Evolutionary conservation across 2,113 vertebrate genomes (phyloP).

Genomic region (Cygnus buccinator): DNA sequence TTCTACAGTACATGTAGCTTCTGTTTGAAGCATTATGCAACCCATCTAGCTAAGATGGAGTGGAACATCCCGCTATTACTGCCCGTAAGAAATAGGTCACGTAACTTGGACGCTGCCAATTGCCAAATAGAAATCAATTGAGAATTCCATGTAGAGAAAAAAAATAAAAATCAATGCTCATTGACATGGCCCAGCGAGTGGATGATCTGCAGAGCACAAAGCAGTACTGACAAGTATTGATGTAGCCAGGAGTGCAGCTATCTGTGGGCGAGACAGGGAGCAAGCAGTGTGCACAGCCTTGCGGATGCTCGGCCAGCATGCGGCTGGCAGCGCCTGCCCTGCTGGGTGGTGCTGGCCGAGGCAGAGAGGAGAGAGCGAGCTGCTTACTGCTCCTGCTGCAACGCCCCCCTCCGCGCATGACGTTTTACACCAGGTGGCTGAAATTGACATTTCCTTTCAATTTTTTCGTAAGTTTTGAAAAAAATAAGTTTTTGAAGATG

Average conservation of each 20-base stretch:
- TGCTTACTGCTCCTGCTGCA: not conserved
- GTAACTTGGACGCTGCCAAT: not conserved
- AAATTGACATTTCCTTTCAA: not conserved
- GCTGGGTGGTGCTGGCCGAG: not conserved
- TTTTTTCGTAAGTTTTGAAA: not conserved
- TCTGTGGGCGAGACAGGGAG: not conserved
- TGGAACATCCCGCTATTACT: not conserved
- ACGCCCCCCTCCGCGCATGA: not conserved
- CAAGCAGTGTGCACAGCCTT: not conserved
- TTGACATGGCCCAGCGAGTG: not conserved
- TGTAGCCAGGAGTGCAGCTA: rapidly evolving
- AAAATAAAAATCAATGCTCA: not conserved
- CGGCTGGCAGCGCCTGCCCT: not conserved
- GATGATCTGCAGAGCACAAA: not conserved
- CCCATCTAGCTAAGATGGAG: not conserved
- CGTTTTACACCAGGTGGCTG: not conserved
- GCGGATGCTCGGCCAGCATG: not conserved
- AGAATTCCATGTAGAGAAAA: not conserved
- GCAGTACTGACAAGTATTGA: not conserved
- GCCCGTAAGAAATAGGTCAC: constrained; percentile 21
- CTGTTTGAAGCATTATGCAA: rapidly evolving
- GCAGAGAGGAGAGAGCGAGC: not conserved
- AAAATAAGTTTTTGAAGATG: not conserved
- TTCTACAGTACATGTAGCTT: not conserved
- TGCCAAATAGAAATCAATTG: constrained; percentile 14